Conservation (phyloP, 2,888 invertebrate species). For the Harpagoxenus sublaevis region DNA sequence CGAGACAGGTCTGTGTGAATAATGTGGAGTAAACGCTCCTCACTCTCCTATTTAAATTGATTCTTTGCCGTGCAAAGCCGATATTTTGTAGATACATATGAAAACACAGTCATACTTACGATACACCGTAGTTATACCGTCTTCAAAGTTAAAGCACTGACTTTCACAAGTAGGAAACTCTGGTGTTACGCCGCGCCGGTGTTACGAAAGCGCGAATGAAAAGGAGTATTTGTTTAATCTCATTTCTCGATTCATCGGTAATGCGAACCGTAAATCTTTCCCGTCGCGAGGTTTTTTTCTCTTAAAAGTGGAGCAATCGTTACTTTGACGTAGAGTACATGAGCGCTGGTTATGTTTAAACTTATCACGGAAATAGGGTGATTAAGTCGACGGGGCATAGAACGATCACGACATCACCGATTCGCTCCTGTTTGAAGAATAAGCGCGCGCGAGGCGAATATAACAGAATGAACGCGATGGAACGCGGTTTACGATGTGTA, state of each 20-base stretch:
- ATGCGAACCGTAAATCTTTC: conserved; percentile 18
- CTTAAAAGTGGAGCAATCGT: conserved; percentile 9
- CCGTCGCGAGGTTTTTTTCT: not conserved
- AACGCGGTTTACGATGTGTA: conserved; percentile 50
- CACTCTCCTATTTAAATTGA: conserved; percentile 21
- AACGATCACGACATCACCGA: not conserved
- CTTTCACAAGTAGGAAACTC: not conserved
- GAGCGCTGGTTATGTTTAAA: not conserved
- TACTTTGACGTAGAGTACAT: not conserved
- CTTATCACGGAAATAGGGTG: not conserved
- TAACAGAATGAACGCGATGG: conserved; percentile 21
- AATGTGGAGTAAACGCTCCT: conserved; percentile 24
- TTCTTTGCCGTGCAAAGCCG: not conserved
- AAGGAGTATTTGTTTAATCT: conserved; percentile 34
- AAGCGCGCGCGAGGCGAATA: not conserved
- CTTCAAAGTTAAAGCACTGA: not conserved
- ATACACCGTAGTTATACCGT: not conserved
- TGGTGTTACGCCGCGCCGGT: not conserved
- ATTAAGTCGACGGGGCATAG: not conserved
- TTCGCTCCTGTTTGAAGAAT: conserved; percentile 3
- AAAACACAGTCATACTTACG: conserved; percentile 13
- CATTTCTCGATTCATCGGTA: conserved; percentile 26
- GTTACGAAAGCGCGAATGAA: conserved; percentile 6
- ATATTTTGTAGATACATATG: conserved; percentile 2
- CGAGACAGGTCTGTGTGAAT: conserved; percentile 26